Percentiles rank a stretch among this genome's conserved stretches.
Evolutionary conservation across 2,797 vertebrate genomes (phyloP).

Genomic region (Chanos chanos): DNA sequence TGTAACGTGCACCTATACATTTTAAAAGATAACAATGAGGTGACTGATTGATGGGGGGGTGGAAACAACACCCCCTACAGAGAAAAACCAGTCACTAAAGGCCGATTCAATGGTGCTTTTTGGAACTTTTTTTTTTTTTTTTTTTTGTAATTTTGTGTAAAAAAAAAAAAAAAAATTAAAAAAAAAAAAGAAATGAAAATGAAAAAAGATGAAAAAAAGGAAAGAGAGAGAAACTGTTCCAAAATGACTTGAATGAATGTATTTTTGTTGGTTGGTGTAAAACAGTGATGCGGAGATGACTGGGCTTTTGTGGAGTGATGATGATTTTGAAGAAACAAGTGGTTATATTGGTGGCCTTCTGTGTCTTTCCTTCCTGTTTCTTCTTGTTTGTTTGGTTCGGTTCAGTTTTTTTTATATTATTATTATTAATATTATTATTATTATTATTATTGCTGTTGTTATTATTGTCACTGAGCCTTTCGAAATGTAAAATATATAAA

Average conservation of each 20-base stretch:
- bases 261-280: conserved; percentile 68
- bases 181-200: conserved; percentile 56
- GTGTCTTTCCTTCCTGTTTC: conserved; percentile 54
- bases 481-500: conserved; percentile 62
- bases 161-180: conserved; percentile 59
- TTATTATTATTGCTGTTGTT: conserved; percentile 57
- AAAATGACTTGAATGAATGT: conserved; percentile 87
- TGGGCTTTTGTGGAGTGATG: conserved; percentile 60
- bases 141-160: conserved; percentile 69
- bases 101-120: conserved; percentile 83
- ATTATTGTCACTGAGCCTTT: conserved; percentile 72
- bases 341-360: conserved; percentile 70
- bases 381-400: too few species aligned
- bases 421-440: conserved; percentile 25
- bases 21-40: conserved; percentile 70
- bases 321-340: conserved; percentile 51
- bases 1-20: conserved; percentile 61
- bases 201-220: conserved; percentile 55
- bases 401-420: conserved; percentile 27
- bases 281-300: conserved; percentile 66
- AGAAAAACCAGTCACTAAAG: conserved; percentile 64
- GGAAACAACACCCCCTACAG: conserved; percentile 42
- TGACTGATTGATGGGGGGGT: conserved; percentile 55
- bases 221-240: conserved; percentile 59
- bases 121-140: conserved; percentile 71